These are phyloP conservation scores for Mormyrus iriodes DNA, from an alignment of 2,113 vertebrate genomes.

Conservation along the genomic window DNA sequence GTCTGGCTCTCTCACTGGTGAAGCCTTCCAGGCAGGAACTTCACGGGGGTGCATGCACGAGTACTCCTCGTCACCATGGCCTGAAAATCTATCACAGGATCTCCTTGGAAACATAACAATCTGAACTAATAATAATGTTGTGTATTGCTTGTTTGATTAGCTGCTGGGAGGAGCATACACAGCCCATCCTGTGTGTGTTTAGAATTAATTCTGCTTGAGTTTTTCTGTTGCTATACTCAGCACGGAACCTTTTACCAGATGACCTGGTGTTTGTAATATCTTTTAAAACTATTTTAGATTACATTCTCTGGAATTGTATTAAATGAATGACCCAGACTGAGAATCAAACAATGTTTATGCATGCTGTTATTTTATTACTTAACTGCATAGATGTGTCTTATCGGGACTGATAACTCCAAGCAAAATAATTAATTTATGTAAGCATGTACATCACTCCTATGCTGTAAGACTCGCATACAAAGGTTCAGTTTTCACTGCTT, in stretches of 20 bases:
- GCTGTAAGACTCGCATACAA: neutral
- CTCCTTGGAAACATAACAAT: conserved; percentile 29
- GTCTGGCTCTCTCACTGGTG: neutral
- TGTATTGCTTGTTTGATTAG: conserved; percentile 42
- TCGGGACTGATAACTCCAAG: conserved; percentile 38
- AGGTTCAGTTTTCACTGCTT: neutral
- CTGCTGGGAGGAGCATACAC: conserved; percentile 33
- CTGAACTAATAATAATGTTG: conserved; percentile 41
- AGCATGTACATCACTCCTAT: neutral
- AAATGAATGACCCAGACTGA: neutral
- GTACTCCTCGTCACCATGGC: neutral
- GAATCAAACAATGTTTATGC: neutral
- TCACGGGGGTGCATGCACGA: neutral
- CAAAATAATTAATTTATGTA: conserved; percentile 5
- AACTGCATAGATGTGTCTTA: conserved; percentile 8
- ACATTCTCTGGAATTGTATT: neutral
- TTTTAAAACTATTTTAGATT: neutral
- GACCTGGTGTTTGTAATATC: neutral
- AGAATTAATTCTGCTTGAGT: conserved; percentile 5
- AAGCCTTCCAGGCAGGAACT: neutral
- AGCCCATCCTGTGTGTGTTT: conserved; percentile 22
- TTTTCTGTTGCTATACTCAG: neutral
- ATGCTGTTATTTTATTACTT: conserved; percentile 32
- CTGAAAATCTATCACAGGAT: conserved; percentile 6
- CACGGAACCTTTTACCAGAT: neutral